Evolutionary conservation across 2,797 vertebrate species (phyloP), one percentile per base, ranked within the genome.

Genomic region (Sebastes elongatus): DNA sequence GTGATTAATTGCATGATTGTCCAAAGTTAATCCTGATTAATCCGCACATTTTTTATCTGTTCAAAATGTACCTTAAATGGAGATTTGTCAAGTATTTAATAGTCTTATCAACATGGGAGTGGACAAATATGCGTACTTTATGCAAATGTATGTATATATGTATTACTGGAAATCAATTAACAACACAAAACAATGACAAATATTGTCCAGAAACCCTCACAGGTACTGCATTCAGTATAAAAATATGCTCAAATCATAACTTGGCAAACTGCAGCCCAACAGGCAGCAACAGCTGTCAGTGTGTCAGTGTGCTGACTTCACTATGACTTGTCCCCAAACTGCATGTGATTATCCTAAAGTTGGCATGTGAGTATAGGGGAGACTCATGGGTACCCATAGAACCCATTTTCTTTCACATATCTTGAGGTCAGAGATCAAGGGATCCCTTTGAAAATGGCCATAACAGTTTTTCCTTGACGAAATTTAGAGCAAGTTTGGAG

Each of bases 291-390:
- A n/a, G 8, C 46, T 52, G 7, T 20, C 46, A 52, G 42, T 46
- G 42, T 46, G 42, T 46, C 16, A 46, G 16, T 49, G 42, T 49
- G 42, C 42, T 18, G 42, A 49, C 42, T 49, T 49, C 0, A 49
- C 42, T 49, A 46, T 46, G 16, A 49, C 42, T 49, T 49, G 16
- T n/a, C 42, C 42, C 42, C 1, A 20, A 2, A 49, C 4, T 0
- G 18, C 42, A 49, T 49, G 42, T 49, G 42, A 20, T 49, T 49
- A 49, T 49, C 42, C 0, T 49, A 49, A 49, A 20, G 42, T 18
- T 0, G 16, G 42, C 18, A 49, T 49, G 42, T 49, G 0, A 2
- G 42, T 49, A 49, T 0, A 49, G 42, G 42, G 3, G 42, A 49
- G 42, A 49, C 42, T 49, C 18, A 0, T 49, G 16, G 7, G 46